Evolutionary conservation across 1,140 invertebrate genomes (phyloP).

Genomic region (Micrasema longulum): DNA sequence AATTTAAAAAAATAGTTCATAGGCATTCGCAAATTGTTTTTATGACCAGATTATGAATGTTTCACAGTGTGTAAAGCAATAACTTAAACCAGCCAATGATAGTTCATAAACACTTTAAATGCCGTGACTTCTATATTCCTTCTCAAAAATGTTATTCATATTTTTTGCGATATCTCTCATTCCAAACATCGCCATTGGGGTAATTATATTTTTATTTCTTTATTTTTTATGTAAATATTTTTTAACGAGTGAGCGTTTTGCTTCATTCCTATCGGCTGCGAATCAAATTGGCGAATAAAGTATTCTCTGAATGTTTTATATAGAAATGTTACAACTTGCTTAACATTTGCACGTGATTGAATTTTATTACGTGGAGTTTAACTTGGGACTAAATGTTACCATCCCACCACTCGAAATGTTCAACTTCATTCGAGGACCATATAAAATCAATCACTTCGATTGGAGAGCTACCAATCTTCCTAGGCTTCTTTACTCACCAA

Average conservation of each 20-base stretch:
- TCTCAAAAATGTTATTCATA: too few relatives aligned
- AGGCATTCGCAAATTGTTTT: too few relatives aligned
- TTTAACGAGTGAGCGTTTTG: too few relatives aligned
- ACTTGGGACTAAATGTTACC: not conserved
- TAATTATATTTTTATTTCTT: too few relatives aligned
- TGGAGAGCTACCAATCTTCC: constrained; percentile 14
- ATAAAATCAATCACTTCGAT: constrained; percentile 16
- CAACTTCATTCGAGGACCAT: not conserved
- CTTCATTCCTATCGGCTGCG: not conserved
- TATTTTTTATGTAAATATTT: not conserved
- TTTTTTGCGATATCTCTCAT: too few relatives aligned
- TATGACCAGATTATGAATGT: too few relatives aligned
- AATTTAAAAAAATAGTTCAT: too few relatives aligned
- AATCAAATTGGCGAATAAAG: constrained; percentile 6
- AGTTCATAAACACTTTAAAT: too few relatives aligned
- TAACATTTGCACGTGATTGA: constrained; percentile 13
- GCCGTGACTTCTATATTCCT: too few relatives aligned
- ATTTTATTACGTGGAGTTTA: not conserved
- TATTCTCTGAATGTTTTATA: constrained; percentile 12
- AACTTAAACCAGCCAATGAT: too few relatives aligned
- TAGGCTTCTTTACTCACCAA: constrained; percentile 30
- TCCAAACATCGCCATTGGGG: too few relatives aligned
- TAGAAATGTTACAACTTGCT: constrained; percentile 6
- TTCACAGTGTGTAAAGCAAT: too few relatives aligned
- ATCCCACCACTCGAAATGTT: not conserved